A percentile compares a stretch with the other conserved stretches of the same genome.
Conservation (phyloP, 2,888 invertebrate species). For the Apamea anceps region DNA sequence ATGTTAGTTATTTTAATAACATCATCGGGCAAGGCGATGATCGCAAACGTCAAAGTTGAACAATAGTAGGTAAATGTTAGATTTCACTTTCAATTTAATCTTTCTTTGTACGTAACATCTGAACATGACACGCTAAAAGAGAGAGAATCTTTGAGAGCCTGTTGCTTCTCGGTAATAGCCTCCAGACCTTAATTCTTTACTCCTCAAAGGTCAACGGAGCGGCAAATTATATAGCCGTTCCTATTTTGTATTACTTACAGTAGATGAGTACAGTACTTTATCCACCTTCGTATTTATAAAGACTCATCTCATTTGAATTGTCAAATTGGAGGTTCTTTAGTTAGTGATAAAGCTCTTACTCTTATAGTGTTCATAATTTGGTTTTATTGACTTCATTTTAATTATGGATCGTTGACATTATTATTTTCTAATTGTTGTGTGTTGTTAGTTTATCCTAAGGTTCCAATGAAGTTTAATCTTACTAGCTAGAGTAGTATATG, state of each 20-base stretch:
- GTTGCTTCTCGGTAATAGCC: constrained; percentile 39
- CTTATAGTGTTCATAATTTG: constrained; percentile 3
- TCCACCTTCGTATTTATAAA: constrained; percentile 1
- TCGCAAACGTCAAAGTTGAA: constrained; percentile 32
- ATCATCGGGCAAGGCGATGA: constrained; percentile 16
- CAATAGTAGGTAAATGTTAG: constrained; percentile 36
- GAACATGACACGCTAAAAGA: constrained; percentile 24
- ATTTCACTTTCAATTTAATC: constrained; percentile 55
- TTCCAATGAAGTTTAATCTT: background rate
- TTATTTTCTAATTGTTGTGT: background rate
- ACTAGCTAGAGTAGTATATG: background rate
- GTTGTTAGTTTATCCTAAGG: background rate
- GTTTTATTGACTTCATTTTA: background rate
- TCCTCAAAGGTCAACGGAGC: constrained; percentile 41
- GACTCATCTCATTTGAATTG: constrained; percentile 17
- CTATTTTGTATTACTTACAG: constrained; percentile 29
- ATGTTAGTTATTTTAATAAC: constrained; percentile 23
- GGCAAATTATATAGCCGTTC: constrained; percentile 41
- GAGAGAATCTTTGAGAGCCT: constrained; percentile 44
- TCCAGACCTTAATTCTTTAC: constrained; percentile 30
- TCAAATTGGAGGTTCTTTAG: background rate
- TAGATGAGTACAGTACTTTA: constrained; percentile 8
- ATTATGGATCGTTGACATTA: background rate
- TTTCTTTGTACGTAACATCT: constrained; percentile 38
- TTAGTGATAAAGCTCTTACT: background rate